Percentiles rank a stretch among this genome's conserved stretches.
Evolutionary conservation across 2,797 vertebrate genomes (phyloP).

Genomic region (Champsocephalus esox): DNA sequence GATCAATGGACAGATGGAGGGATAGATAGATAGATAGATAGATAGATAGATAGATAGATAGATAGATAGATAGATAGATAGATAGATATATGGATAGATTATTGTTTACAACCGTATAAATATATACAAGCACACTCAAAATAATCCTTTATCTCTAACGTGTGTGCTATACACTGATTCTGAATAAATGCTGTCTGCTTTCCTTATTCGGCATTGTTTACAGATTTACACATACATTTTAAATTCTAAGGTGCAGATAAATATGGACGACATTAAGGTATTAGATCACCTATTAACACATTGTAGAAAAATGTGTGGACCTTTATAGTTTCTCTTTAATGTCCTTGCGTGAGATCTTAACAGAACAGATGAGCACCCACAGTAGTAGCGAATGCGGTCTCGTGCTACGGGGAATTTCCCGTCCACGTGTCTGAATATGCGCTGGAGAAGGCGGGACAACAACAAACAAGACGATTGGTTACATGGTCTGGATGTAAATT

Average conservation of each 20-base stretch:
- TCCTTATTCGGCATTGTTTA: not conserved
- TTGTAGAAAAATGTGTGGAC: too few species aligned
- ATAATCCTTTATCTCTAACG: not conserved
- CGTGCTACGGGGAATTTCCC: constrained; percentile 87
- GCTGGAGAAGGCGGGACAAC: constrained; percentile 72
- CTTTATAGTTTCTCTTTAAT: not conserved
- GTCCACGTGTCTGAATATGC: constrained; percentile 85
- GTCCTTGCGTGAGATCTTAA: not conserved
- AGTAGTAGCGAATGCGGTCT: constrained; percentile 55
- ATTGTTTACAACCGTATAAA: too few species aligned
- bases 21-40: not conserved
- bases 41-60: not conserved
- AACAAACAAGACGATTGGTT: constrained; percentile 86
- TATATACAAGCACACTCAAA: not conserved
- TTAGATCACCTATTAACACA: not conserved
- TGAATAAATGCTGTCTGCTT: not conserved
- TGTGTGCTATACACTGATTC: too few species aligned
- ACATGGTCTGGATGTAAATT: not conserved
- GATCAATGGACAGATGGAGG: too few species aligned
- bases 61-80: not conserved
- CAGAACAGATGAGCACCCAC: constrained; percentile 20
- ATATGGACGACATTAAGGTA: not conserved
- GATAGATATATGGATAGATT: not conserved
- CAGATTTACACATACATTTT: not conserved
- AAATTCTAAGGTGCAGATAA: not conserved